Evolutionary conservation across 2,888 invertebrate genomes (phyloP), one percentile per base, ranked within the genome.

Genomic region (Nineta flava): DNA sequence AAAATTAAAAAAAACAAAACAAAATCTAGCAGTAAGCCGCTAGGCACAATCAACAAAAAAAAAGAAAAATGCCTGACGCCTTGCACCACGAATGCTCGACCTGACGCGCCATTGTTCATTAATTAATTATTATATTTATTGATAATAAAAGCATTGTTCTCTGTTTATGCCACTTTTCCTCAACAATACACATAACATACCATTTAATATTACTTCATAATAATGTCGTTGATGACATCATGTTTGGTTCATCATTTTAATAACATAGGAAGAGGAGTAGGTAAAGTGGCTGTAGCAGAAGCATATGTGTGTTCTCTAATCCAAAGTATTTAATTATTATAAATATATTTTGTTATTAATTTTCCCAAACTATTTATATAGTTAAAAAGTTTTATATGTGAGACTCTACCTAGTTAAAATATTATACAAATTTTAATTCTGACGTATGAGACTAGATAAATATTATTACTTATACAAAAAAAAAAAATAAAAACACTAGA

Each of bases 371-470:
- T 43, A 43, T 19, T 43, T 43, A 26, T 43, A 21, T 43, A 43
- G 17, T 16, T 43, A 43, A 43, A 15, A 38, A 38, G 38, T 38
- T 38, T 38, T 38, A 38, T 38, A 38, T 38, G 38, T 38, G 38
- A 38, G 38, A 38, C n/a, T 13, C 38, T 38, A 38, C 38, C 6
- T 38, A 38, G 38, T 38, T 38, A 38, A 26, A 26, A 26, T 38
- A 38, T 38, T 38, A 38, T 38, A 38, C 38, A 46, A 34, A 46
- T 46, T 46, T 34, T 34, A 46, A 31, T 46, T 46, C 34, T 46
- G 46, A 46, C 35, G 26, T 35, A 46, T 35, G 46, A 31, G 32
- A 46, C 46, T 46, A 46, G 46, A 46, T 46, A 46, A 46, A 46
- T 46, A 46, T 35, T 26, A 26, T 46, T 32, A 46, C 46, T 46